These are phyloP conservation scores for Lamproptera curius DNA, from an alignment of 2,888 invertebrate genomes.

Conservation along the genomic window DNA sequence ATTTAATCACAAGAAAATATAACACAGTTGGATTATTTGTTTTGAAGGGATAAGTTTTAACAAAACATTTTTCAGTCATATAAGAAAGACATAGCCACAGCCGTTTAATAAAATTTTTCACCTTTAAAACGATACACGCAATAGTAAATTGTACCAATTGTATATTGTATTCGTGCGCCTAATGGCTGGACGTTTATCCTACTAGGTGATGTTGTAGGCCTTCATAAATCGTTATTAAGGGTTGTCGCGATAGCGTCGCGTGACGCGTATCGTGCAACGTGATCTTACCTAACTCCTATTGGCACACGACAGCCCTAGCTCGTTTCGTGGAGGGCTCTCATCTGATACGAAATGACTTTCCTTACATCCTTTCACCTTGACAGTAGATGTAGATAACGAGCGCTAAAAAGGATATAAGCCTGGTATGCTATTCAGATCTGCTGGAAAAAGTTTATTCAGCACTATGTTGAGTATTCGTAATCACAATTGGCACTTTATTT, in stretches of 20 bases:
- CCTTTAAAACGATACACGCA: no score
- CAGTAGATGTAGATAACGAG: not conserved
- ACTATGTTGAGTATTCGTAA: not conserved
- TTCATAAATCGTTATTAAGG: conserved; percentile 17
- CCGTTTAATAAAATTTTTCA: no score
- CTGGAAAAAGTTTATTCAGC: not conserved
- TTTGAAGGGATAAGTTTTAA: no score
- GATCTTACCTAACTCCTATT: conserved; percentile 29
- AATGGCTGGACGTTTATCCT: no score
- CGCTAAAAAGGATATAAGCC: not conserved
- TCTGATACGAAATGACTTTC: conserved; percentile 1
- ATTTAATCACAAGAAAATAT: no score
- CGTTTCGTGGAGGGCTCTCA: not conserved
- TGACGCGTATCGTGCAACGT: conserved; percentile 32
- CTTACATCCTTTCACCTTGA: not conserved
- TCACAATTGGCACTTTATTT: not conserved
- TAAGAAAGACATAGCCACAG: no score
- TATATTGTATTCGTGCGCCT: no score
- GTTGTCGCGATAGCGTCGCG: conserved; percentile 40
- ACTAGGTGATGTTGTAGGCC: conserved; percentile 9
- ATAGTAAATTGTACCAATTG: no score
- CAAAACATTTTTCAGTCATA: no score
- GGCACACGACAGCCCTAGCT: conserved; percentile 36
- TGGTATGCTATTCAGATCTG: not conserved
- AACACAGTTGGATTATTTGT: no score